Evolutionary conservation across 2,113 vertebrate genomes (phyloP).

Genomic region (Trichechus manatus): DNA sequence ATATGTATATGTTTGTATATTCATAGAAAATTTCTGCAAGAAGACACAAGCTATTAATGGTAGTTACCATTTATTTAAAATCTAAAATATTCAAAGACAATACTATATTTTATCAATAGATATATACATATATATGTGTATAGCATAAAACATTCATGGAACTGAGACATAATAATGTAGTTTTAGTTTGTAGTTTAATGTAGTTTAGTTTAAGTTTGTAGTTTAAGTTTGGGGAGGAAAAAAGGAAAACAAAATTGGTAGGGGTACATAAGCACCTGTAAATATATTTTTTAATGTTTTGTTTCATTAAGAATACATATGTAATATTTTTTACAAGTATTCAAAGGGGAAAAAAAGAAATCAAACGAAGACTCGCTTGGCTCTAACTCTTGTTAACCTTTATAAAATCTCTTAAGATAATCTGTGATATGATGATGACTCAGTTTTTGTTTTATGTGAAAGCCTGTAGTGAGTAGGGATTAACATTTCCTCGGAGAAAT

Average conservation of each 20-base stretch:
- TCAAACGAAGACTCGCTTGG: slow-evolving; percentile 2
- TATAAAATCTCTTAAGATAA: slow-evolving; percentile 78
- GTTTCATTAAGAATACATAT: not conserved
- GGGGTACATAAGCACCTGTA: not conserved
- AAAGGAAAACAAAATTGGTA: not conserved
- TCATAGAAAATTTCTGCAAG: not conserved
- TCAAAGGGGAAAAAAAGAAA: not conserved
- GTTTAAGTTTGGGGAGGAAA: not conserved
- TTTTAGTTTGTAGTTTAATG: not conserved
- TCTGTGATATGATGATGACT: slow-evolving; percentile 71
- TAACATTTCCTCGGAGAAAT: slow-evolving; percentile 63
- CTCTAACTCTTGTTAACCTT: slow-evolving; percentile 42
- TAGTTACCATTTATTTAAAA: slow-evolving; percentile 18
- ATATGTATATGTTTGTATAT: not conserved
- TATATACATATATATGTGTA: not conserved
- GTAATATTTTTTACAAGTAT: slow-evolving; percentile 22
- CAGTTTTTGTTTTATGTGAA: slow-evolving; percentile 58
- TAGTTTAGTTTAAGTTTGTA: not conserved
- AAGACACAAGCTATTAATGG: not conserved
- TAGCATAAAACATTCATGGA: not conserved
- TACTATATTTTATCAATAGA: not conserved
- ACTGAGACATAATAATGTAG: not conserved
- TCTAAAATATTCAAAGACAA: slow-evolving; percentile 15
- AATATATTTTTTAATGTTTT: slow-evolving; percentile 44
- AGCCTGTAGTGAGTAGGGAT: slow-evolving; percentile 24